phyloP scores from a whole-genome alignment of 2,888 invertebrate genomes.

The Parnassius smintheus region DNA sequence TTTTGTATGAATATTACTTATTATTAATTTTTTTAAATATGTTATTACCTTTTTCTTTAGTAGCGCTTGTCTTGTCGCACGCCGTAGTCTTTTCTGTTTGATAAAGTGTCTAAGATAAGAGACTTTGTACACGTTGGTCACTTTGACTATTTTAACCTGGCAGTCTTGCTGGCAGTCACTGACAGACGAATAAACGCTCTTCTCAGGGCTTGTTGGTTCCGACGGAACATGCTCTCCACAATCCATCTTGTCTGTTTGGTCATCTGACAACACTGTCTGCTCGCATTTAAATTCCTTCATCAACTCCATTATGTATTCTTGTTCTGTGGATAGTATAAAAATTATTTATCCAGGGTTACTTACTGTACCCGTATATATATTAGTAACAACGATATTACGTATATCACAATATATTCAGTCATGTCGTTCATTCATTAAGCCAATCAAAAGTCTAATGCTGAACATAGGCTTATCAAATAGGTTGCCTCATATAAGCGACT shows the following conservation, averaged over 20 bases:
- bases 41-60: slow-evolving; percentile 61
- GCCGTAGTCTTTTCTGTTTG: slow-evolving; percentile 62
- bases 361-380: no score
- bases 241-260: slow-evolving; percentile 41
- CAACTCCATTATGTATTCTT: slow-evolving; percentile 53
- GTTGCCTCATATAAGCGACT: no score
- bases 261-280: slow-evolving; percentile 39
- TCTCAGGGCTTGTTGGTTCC: slow-evolving; percentile 39
- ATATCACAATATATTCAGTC: no score
- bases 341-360: no score
- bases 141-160: slow-evolving; percentile 66
- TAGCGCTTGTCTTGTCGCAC: slow-evolving; percentile 57
- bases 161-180: slow-evolving; percentile 56
- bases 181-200: slow-evolving; percentile 54
- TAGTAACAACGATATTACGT: no score
- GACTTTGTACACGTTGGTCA: slow-evolving; percentile 71
- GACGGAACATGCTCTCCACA: slow-evolving; percentile 41
- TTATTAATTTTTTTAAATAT: no score
- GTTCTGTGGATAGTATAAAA: slow-evolving; percentile 43
- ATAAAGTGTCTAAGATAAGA: slow-evolving; percentile 68
- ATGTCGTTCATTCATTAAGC: no score
- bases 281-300: slow-evolving; percentile 56
- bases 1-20: no score
- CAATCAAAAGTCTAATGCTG: no score
- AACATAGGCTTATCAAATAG: no score